phyloP scores from a whole-genome alignment of 2,113 vertebrate genomes.

The human (Homo sapiens) region DNA sequence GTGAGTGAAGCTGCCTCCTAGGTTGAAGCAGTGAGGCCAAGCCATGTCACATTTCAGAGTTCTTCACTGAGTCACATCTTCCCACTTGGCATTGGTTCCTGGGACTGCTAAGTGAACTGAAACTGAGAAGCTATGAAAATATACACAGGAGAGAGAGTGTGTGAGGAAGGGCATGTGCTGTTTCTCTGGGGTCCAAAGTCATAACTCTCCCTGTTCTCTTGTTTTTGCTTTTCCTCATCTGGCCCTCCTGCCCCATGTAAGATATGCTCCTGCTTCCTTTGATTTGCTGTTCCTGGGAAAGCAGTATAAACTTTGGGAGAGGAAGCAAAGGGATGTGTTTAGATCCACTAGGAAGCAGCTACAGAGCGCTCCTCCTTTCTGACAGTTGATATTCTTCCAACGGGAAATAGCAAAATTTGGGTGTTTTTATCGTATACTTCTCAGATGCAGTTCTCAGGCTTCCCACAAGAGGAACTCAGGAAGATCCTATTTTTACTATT shows the following conservation, averaged over 20 bases:
- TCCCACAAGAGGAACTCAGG: constrained; percentile 23
- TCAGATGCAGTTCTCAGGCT: constrained; percentile 57
- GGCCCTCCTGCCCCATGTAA: constrained; percentile 39
- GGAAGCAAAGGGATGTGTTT: constrained; percentile 55
- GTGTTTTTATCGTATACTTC: constrained; percentile 66
- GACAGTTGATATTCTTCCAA: not conserved
- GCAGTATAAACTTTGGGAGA: not conserved
- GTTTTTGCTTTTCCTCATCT: constrained; percentile 25
- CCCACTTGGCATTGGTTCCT: constrained; percentile 38
- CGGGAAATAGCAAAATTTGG: constrained; percentile 43
- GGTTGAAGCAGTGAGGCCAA: constrained; percentile 2
- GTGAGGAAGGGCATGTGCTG: constrained; percentile 13
- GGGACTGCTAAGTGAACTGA: constrained; percentile 57
- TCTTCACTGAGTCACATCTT: constrained; percentile 59
- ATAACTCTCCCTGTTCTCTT: constrained; percentile 61
- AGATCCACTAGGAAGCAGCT: constrained; percentile 46
- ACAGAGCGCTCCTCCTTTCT: constrained; percentile 57
- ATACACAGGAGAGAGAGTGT: constrained; percentile 56
- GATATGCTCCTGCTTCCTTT: constrained; percentile 66
- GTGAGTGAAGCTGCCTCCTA: not conserved
- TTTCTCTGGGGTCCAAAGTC: constrained; percentile 66
- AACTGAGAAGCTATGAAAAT: constrained; percentile 66
- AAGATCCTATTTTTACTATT: constrained; percentile 69
- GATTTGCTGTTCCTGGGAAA: constrained; percentile 51
- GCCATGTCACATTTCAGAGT: constrained; percentile 53